Percentiles rank a stretch among this genome's conserved stretches.
phyloP scores from a whole-genome alignment of 2,888 invertebrate species.

The Furcula furcula region DNA sequence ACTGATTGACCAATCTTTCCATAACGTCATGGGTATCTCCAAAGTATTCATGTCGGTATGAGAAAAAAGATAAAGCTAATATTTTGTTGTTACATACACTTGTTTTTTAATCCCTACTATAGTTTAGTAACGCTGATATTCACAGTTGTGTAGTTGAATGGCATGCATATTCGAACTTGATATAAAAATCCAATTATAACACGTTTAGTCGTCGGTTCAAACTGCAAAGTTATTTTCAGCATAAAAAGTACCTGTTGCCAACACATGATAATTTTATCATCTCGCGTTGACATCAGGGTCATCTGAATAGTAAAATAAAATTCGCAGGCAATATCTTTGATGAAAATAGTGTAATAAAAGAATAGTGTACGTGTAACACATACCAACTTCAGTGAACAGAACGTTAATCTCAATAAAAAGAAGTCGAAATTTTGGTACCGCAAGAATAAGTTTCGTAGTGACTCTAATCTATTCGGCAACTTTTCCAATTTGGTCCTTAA shows the following conservation, averaged over 20 bases:
- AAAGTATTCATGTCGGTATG: too few species aligned
- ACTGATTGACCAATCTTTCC: too few species aligned
- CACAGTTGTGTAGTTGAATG: too few species aligned
- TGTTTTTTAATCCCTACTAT: too few species aligned
- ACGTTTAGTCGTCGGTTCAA: conserved; percentile 7
- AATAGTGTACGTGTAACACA: too few species aligned
- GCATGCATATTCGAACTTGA: too few species aligned
- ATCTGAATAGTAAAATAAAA: conserved; percentile 27
- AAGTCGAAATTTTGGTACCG: conserved; percentile 4
- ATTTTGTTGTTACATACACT: too few species aligned
- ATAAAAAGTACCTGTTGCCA: conserved; percentile 19
- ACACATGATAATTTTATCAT: conserved; percentile 31
- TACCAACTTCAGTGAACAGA: too few species aligned
- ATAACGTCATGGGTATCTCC: too few species aligned
- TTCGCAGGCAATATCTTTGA: conserved; percentile 11
- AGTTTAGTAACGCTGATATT: too few species aligned
- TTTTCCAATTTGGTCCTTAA: conserved; percentile 37
- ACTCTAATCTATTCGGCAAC: conserved; percentile 12
- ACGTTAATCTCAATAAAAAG: too few species aligned
- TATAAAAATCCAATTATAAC: not conserved
- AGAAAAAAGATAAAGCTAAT: too few species aligned
- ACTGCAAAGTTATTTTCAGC: conserved; percentile 15
- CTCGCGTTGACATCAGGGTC: conserved; percentile 30
- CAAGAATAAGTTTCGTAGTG: conserved; percentile 8
- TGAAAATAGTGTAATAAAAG: conserved; percentile 19